Base-by-base conservation (phyloP, 2,113 vertebrate species). In the Lagenorhynchus albirostris region DNA sequence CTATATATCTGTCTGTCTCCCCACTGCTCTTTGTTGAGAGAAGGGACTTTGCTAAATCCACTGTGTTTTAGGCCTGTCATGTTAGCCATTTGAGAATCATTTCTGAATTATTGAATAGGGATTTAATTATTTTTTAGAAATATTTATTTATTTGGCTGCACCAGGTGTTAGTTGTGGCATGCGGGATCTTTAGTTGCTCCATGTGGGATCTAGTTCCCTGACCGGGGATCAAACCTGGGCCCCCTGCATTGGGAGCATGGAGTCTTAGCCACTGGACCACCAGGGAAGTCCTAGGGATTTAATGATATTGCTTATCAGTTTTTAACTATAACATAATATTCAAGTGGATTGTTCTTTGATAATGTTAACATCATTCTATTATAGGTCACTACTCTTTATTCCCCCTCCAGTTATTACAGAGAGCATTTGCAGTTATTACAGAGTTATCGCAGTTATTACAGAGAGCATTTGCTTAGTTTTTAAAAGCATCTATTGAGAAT, bases 391-490 rank as follows among this genome's bases (percentile, higher is more conserved):
- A 3, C 93, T 95, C 33, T 71, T 63, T 70, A 29, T 74, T 53
- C 29, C 20, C 29, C 8, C 6, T 47, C 18, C 12, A 70, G 25
- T 76, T 81, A 41, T 81, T 87, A 91, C 89, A 80, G 31, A 80
- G 38, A 38, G 38, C 38, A 38, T 38, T 38, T 38, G 38, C 38
- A 70, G 25, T 76, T 81, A 41, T 81, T 88, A 4, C 12, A 70
- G 25, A 70, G 25, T 76, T 81, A 41, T 81, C 85, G 41, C 12
- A 70, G 25, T 76, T 81, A 41, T 81, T 88, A 91, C 89, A 80
- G 29, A 94, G 53, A 47, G 44, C n/a, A 25, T 81, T 82, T 89
- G 79, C 83, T 68, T 96, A 93, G 89, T 89, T 96, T 94, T 97
- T 60, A 55, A 97, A 92, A 67, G 50, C 44, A 11, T 94, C 63